phyloP scores from a whole-genome alignment of 2,888 invertebrate species.

The Oligia fasciuncula region DNA sequence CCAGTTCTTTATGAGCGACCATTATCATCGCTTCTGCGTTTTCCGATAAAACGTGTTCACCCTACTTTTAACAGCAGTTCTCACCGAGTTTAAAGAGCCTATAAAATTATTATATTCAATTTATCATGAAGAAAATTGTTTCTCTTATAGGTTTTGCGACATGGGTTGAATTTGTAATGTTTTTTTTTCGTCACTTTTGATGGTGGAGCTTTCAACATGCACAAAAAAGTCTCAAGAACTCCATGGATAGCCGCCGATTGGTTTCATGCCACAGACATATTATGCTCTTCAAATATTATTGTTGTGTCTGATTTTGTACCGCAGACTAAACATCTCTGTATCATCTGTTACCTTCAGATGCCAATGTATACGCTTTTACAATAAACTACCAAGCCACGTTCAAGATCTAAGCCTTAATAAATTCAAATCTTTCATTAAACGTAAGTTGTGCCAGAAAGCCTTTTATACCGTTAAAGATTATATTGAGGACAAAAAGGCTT shows the following conservation, averaged over 20 bases:
- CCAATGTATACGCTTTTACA: too few species aligned
- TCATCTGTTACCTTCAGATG: neutral
- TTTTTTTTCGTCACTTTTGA: conserved; percentile 24
- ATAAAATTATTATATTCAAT: conserved; percentile 86
- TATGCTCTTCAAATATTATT: neutral
- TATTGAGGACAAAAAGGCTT: too few species aligned
- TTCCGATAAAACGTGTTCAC: conserved; percentile 88
- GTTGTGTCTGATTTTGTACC: neutral
- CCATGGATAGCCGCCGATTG: too few species aligned
- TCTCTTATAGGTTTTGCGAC: conserved; percentile 59
- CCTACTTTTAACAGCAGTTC: conserved; percentile 85
- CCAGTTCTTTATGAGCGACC: conserved; percentile 87
- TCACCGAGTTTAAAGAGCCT: conserved; percentile 81
- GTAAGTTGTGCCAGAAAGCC: too few species aligned
- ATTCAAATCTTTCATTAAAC: too few species aligned
- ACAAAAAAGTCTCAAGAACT: neutral
- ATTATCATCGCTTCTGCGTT: conserved; percentile 88
- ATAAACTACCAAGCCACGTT: too few species aligned
- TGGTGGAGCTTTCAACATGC: neutral
- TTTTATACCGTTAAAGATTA: too few species aligned
- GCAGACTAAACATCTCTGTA: neutral
- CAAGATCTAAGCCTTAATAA: too few species aligned
- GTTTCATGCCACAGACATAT: neutral
- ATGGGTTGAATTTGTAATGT: conserved; percentile 33
- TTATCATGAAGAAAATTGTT: conserved; percentile 71